Conservation (phyloP, 53 echinoderm and acorn worm species). For the Glandiceps talaboti region DNA sequence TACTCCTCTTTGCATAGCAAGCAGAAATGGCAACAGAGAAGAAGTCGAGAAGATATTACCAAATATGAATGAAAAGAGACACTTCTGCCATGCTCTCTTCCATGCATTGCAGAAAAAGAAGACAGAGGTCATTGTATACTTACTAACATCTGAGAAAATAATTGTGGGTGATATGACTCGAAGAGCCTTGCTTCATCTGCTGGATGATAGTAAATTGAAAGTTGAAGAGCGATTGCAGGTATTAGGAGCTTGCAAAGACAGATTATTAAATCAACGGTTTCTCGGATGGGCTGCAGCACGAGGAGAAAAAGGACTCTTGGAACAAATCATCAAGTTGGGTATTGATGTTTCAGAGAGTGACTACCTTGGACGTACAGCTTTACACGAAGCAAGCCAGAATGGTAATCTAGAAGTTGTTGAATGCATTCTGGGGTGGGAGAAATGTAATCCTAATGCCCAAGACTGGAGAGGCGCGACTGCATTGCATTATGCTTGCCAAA, state of each 20-base stretch:
- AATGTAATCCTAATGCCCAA: background rate
- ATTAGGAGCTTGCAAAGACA: background rate
- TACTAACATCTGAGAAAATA: background rate
- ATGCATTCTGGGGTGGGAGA: background rate
- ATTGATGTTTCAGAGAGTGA: background rate
- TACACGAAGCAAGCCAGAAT: background rate
- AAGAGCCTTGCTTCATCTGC: background rate
- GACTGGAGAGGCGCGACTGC: background rate
- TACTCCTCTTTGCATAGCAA: background rate
- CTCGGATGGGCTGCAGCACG: background rate
- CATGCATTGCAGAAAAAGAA: background rate
- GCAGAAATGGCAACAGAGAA: background rate
- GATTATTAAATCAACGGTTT: background rate
- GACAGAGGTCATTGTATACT: background rate
- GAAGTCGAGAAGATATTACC: background rate
- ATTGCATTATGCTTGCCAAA: background rate
- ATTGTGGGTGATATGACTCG: background rate
- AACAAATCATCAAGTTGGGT: background rate
- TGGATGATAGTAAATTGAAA: background rate
- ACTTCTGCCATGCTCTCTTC: background rate
- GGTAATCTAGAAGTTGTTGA: background rate
- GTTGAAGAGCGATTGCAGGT: background rate
- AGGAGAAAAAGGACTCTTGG: background rate
- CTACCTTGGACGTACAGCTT: background rate
- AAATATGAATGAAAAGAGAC: background rate